Conservation (phyloP, 2,888 invertebrate species). For the Horisme vitalbata region DNA sequence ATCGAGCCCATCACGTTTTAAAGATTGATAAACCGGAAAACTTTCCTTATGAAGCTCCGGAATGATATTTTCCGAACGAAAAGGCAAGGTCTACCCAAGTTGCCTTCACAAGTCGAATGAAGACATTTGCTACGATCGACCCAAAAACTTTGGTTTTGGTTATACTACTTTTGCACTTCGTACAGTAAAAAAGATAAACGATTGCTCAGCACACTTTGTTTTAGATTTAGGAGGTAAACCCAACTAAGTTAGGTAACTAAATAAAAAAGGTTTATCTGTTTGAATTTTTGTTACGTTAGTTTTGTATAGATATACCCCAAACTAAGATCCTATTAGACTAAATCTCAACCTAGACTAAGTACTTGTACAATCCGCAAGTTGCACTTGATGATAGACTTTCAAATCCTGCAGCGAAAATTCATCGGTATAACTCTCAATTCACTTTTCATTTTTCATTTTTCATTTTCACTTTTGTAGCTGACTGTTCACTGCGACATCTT, state of each 20-base stretch:
- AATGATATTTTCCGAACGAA: constrained; percentile 50
- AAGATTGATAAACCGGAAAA: constrained; percentile 52
- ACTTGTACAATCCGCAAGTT: too few relatives aligned
- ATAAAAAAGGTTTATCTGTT: too few relatives aligned
- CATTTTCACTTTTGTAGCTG: constrained; percentile 19
- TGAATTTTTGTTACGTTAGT: too few relatives aligned
- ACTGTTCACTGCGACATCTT: constrained; percentile 24
- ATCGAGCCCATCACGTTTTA: constrained; percentile 35
- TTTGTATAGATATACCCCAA: too few relatives aligned
- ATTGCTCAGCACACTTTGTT: too few relatives aligned
- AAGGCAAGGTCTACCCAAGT: constrained; percentile 38
- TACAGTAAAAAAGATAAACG: too few relatives aligned
- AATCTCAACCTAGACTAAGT: too few relatives aligned
- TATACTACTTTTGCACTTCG: constrained; percentile 21
- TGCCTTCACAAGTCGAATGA: constrained; percentile 49
- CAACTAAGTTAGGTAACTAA: too few relatives aligned
- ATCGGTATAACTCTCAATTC: too few relatives aligned
- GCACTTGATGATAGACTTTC: not conserved
- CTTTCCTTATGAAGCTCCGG: constrained; percentile 44
- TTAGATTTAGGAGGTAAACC: too few relatives aligned
- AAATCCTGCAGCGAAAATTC: too few relatives aligned
- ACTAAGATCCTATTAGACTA: too few relatives aligned
- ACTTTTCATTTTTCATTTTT: constrained; percentile 1
- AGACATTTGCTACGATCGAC: constrained; percentile 43
- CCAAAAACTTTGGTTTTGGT: constrained; percentile 38